Percentiles rank a stretch among this genome's conserved stretches.
Evolutionary conservation across 2,113 vertebrate genomes (phyloP).

Genomic region (Synodontis membranacea): DNA sequence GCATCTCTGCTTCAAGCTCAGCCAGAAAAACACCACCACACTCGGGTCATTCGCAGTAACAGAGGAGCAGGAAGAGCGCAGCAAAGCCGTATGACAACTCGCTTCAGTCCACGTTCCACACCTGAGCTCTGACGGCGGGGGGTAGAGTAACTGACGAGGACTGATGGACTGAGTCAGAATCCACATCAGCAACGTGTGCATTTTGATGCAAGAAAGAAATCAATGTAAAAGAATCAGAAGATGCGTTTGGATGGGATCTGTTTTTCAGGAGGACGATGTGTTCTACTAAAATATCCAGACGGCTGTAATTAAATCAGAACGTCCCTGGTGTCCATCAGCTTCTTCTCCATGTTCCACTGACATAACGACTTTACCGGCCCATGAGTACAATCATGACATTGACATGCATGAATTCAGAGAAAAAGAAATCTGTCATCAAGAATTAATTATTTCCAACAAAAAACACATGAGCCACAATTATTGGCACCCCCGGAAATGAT

Average conservation of each 20-base stretch:
- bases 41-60: not conserved
- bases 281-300: not conserved
- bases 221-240: not conserved
- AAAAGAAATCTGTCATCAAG: too few species aligned
- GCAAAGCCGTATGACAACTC: not conserved
- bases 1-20: not conserved
- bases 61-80: not conserved
- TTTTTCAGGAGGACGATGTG: not conserved
- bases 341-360: not conserved
- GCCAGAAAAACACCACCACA: constrained; percentile 1
- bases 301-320: not conserved
- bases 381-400: not conserved
- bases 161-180: not conserved
- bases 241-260: not conserved
- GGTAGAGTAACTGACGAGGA: not conserved
- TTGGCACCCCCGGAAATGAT: too few species aligned
- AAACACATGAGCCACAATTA: too few species aligned
- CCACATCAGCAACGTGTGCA: too few species aligned
- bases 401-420: too few species aligned
- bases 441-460: too few species aligned
- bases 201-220: too few species aligned
- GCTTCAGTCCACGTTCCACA: not conserved
- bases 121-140: not conserved
- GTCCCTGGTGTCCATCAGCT: not conserved
- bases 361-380: not conserved